These are phyloP conservation scores for Cydia pomonella DNA, from an alignment of 1,140 invertebrate genomes.

Conservation along the genomic window DNA sequence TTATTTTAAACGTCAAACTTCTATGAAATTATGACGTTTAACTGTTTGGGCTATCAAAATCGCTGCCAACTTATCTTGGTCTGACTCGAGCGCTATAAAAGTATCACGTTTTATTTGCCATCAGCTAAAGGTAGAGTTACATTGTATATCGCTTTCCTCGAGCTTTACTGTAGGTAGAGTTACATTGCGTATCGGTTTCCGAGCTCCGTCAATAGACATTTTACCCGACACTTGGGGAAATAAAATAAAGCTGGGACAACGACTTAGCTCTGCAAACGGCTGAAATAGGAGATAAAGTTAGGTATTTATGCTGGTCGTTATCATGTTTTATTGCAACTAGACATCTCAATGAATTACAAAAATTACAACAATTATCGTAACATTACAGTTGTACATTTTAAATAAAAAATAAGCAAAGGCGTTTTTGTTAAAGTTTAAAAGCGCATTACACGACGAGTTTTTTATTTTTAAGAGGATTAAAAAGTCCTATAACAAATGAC, in stretches of 20 bases:
- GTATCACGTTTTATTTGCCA: slow-evolving; percentile 11
- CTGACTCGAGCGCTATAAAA: neutral
- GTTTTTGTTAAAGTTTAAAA: too few species aligned
- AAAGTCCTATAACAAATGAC: too few species aligned
- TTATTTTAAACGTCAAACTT: too few species aligned
- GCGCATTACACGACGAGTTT: too few species aligned
- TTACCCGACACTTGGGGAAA: neutral
- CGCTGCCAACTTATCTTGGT: too few species aligned
- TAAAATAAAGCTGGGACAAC: neutral
- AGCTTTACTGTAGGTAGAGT: neutral
- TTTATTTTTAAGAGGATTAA: too few species aligned
- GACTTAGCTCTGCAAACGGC: neutral
- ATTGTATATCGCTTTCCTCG: neutral
- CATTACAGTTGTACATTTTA: too few species aligned
- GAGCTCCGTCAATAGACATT: neutral
- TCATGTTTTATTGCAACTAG: too few species aligned
- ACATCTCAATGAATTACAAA: too few species aligned
- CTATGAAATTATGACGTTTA: too few species aligned
- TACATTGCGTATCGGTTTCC: slow-evolving; percentile 13
- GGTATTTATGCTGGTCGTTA: neutral
- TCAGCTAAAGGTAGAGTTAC: neutral
- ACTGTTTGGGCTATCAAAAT: too few species aligned
- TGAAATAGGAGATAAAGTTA: neutral
- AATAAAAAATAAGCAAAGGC: neutral
- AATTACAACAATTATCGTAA: too few species aligned